Conservation (phyloP, 2,888 invertebrate genomes). For the Ennomos fuscantarius region DNA sequence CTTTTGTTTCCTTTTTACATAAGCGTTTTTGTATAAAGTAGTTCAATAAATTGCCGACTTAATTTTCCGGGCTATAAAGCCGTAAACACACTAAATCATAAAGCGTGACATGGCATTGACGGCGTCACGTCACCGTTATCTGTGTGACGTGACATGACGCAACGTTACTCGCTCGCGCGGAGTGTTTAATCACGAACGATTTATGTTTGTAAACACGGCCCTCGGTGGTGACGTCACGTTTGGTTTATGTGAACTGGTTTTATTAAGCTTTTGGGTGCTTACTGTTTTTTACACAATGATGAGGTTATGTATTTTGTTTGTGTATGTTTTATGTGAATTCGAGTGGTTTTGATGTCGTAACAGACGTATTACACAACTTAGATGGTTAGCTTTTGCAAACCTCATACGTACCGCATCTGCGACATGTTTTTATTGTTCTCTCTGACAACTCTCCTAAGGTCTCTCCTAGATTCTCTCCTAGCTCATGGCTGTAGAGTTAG, state of each 20-base stretch:
- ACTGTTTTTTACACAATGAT: constrained; percentile 4
- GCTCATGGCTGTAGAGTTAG: too few relatives aligned
- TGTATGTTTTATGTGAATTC: not conserved
- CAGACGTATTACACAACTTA: too few relatives aligned
- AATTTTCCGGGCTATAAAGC: constrained; percentile 28
- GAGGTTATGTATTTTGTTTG: not conserved
- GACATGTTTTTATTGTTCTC: too few relatives aligned
- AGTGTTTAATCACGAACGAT: constrained; percentile 40
- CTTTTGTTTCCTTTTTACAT: too few relatives aligned
- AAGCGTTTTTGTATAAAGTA: too few relatives aligned
- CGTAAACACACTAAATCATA: constrained; percentile 39
- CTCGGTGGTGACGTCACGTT: constrained; percentile 15
- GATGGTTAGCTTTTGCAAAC: too few relatives aligned
- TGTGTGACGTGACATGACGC: constrained; percentile 36
- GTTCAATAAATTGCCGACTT: constrained; percentile 1
- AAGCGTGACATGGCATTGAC: constrained; percentile 34
- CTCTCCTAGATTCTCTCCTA: too few relatives aligned
- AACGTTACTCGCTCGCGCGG: constrained; percentile 27
- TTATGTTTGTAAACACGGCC: constrained; percentile 40
- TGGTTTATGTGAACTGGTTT: constrained; percentile 27
- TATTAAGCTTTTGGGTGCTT: constrained; percentile 26
- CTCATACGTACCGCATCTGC: too few relatives aligned
- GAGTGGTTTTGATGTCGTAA: too few relatives aligned
- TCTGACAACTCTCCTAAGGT: too few relatives aligned
- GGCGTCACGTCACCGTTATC: constrained; percentile 38